Base-by-base conservation (phyloP, 1,140 invertebrate genomes). In the Pogonognathellus flavescens region DNA sequence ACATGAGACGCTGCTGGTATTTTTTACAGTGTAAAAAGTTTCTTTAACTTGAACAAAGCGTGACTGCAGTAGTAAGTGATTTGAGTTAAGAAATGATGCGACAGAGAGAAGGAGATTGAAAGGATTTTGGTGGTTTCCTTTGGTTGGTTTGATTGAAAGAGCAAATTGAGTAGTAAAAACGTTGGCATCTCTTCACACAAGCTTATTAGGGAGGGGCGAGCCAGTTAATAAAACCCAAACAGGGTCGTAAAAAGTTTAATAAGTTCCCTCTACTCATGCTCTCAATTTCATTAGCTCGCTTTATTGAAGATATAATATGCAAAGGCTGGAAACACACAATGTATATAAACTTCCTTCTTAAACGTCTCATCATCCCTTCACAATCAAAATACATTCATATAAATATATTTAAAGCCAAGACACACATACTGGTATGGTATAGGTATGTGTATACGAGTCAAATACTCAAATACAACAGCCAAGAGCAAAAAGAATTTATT, bases 141-240 rank as follows among this genome's bases (percentile, higher is more conserved):
- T 25, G 4, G 60, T 76, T 76, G 5, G 70, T 50, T 76, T 76
- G 70, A 76, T 76, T 76, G 70, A 76, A 76, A 76, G 70, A 76
- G 70, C 70, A 76, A 76, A 76, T 76, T 76, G 70, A 76, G 70
- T 76, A 76, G 31, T 76, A 76, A 76, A 76, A 76, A 76, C 70
- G 41, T 76, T 76, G 70, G 70, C 41, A 50, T 76, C 70, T 76
- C 70, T 49, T 76, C 70, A 76, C 70, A 13, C 13, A 76, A 14
- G 70, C 41, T 76, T 76, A 76, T 76, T 76, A 76, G 70, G 70
- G 70, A 76, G 70, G 70, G 70, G 49, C 41, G 70, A 76, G 70
- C 70, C 70, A 76, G 70, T 76, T 76, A 76, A 76, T 76, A 76
- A 76, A 76, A 76, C 41, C 70, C 70, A 76, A 76, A 76, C 70